Conservation (phyloP, 1,140 invertebrate genomes). For the Bombus terrestris region DNA sequence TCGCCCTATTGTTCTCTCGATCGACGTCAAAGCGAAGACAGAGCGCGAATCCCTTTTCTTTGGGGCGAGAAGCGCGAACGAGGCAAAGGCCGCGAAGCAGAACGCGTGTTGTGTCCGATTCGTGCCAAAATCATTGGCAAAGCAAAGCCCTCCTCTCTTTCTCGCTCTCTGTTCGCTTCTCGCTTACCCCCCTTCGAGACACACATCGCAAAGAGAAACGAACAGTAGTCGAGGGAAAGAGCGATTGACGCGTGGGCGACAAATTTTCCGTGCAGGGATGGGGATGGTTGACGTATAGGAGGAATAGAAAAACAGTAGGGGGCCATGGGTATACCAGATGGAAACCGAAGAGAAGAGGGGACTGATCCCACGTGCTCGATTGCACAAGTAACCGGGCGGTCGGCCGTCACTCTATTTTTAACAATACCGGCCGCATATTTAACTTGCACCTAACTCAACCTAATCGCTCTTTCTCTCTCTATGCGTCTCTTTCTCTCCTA, state of each 20-base stretch:
- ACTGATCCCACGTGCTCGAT: constrained; percentile 67
- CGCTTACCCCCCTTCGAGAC: too few species aligned
- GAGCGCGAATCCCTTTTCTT: constrained; percentile 2
- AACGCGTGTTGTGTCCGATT: constrained; percentile 18
- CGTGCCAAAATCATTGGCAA: constrained; percentile 45
- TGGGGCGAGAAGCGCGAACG: constrained; percentile 25
- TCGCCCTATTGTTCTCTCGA: background rate
- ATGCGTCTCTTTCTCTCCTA: background rate
- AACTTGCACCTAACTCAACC: constrained; percentile 73
- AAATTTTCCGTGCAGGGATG: constrained; percentile 4
- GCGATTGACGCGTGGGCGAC: background rate
- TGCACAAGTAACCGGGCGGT: constrained; percentile 71
- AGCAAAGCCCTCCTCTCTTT: background rate
- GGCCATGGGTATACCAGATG: background rate
- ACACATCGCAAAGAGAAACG: background rate
- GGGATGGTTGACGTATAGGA: background rate
- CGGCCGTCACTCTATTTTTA: constrained; percentile 79
- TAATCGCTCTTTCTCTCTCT: constrained; percentile 36
- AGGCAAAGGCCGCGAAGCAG: constrained; percentile 44
- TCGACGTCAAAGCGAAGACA: constrained; percentile 10
- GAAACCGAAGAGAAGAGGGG: background rate
- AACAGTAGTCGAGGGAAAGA: background rate
- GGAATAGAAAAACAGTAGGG: background rate
- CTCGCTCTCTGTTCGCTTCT: background rate
- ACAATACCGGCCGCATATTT: constrained; percentile 76